These are phyloP conservation scores for Thalassoma bifasciatum DNA, from an alignment of 2,113 vertebrate genomes.

Conservation along the genomic window DNA sequence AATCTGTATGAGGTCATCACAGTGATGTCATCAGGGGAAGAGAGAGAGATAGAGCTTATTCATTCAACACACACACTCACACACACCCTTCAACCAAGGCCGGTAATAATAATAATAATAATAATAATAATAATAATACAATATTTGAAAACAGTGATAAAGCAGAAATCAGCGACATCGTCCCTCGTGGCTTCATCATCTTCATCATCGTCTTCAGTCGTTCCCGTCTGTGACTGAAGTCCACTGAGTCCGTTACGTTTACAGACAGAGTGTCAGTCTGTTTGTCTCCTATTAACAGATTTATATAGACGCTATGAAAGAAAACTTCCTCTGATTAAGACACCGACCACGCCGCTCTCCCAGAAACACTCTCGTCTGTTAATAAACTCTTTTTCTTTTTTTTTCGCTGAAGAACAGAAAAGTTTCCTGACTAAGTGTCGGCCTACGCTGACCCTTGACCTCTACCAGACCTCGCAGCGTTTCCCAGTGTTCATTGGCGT, in stretches of 20 bases:
- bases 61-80: constrained; percentile 4
- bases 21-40: constrained; percentile 62
- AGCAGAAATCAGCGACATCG: constrained; percentile 36
- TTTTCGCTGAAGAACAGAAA: neutral
- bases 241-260: constrained; percentile 15
- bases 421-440: neutral
- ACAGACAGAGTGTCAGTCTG: constrained; percentile 52
- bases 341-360: constrained; percentile 19
- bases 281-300: constrained; percentile 34
- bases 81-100: constrained; percentile 17
- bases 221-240: constrained; percentile 20
- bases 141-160: constrained; percentile 37
- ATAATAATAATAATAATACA: constrained; percentile 19
- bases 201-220: constrained; percentile 32
- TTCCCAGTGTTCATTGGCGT: constrained; percentile 94
- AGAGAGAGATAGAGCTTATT: neutral
- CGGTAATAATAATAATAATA: constrained; percentile 39
- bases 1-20: constrained; percentile 70
- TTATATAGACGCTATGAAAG: constrained; percentile 20
- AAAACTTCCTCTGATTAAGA: constrained; percentile 33
- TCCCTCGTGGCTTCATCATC: constrained; percentile 37
- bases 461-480: constrained; percentile 97
- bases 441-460: neutral
- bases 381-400: neutral
- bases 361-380: neutral